phyloP scores from a whole-genome alignment of 2,797 vertebrate species.

The Halcyon chelicuti region DNA sequence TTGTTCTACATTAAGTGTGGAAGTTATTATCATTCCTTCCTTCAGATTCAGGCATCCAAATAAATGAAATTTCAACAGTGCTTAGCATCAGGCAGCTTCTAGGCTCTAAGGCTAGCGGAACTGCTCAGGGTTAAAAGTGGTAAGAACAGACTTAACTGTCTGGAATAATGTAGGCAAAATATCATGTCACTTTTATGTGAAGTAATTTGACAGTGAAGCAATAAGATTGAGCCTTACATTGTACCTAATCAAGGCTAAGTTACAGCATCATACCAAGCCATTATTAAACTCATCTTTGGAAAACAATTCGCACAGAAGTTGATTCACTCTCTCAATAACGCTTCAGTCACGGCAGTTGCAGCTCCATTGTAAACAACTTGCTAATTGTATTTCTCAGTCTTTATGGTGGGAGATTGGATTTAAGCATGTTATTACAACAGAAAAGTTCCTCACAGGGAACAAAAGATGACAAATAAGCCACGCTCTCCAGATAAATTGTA shows the following conservation, averaged over 20 bases:
- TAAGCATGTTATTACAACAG: background rate
- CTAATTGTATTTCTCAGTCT: conserved; percentile 29
- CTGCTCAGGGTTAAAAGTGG: background rate
- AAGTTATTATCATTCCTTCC: background rate
- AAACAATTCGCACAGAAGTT: background rate
- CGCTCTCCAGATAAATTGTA: background rate
- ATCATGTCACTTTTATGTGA: background rate
- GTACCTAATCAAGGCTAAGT: conserved; percentile 10
- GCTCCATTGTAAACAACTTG: conserved; percentile 26
- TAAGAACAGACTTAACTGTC: background rate
- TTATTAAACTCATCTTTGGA: conserved; percentile 18
- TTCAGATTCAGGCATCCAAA: conserved; percentile 12
- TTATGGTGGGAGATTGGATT: background rate
- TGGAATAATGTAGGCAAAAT: conserved; percentile 31
- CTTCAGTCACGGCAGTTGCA: conserved; percentile 8
- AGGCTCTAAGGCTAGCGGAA: background rate
- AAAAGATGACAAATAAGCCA: background rate
- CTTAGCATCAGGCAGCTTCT: conserved; percentile 10
- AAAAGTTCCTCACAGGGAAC: background rate
- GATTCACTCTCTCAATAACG: background rate
- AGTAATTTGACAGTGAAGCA: background rate
- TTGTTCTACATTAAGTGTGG: background rate
- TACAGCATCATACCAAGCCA: background rate
- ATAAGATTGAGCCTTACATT: background rate
- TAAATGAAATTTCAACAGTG: conserved; percentile 15